Evolutionary conservation across 2,113 vertebrate species (phyloP), one percentile per base, ranked within the genome.

Genomic region (Pholis gunnellus): DNA sequence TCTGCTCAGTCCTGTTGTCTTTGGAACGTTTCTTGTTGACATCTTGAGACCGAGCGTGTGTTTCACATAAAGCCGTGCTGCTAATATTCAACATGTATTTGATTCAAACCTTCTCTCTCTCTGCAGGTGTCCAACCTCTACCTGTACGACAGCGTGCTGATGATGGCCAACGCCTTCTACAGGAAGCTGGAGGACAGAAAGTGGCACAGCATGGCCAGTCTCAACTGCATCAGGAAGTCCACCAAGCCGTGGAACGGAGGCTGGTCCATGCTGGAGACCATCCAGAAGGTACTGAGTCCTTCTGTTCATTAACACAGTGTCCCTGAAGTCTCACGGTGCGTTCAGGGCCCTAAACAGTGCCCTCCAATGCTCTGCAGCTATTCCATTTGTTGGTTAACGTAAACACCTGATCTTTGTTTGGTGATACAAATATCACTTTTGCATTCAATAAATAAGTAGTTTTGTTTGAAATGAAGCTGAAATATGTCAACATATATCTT

Each of bases 171-270:
- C 72, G 98, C 98, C 90, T 99, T 99, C 95, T 98, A 99, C 93
- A 95, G 98, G 94, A 99, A 99, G 95, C 79, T 99, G 91, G 98
- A 99, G 91, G 98, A 99, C 95, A 95, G 98, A 76, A 99, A 99
- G 88, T 99, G 98, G 98, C 98, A 99, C 93, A 99, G 98, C 71
- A 99, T 99, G 98, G 98, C 98, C 5, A 99, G 98, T 42, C 95
- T 99, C 75, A 99, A 99, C 93, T 99, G 98, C 92, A 99, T 99
- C 93, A 95, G 96, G 87, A 99, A 99, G 90, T 97, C 98, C 54
- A 99, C 98, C 87, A 99, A 99, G 76, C 98, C 98, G 0, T 99
- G 98, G 98, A 99, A 99, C 0, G 98, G 98, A 68, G 98, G 98
- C 75, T 95, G 97, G 91, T 99, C 98, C 84, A 99, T 99, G 98